Evolutionary conservation across 2,888 invertebrate genomes (phyloP), one percentile per base, ranked within the genome.

Genomic region (Drosophila formosana): DNA sequence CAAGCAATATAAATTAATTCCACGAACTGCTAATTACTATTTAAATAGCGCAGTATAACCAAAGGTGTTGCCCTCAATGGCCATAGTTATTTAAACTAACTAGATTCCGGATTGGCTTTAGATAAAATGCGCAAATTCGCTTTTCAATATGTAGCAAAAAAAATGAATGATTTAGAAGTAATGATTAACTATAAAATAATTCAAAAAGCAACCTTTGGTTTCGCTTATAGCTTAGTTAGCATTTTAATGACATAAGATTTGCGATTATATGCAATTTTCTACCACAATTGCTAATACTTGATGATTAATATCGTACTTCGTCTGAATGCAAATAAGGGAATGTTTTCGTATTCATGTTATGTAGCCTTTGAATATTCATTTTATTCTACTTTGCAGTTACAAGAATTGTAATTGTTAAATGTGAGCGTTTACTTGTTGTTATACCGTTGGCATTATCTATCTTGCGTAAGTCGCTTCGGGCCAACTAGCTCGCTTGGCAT

Each of bases 11-110:
- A 43, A 53, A 23, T 7, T 23, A n/a, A 30, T 57, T 57, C 34
- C 25, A 57, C 34, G 46, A 47, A 28, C 18, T 32, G 32, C n/a
- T 43, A 55, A 32, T 43, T 55, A 43, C 25, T 4, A 30, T 55
- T 32, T 43, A 43, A 30, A 9, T n/a, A 23, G 18, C 49, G 0
- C 30, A 18, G 4, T 32, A 23, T 4, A 55, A 43, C 18, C 8
- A n/a, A 23, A 8, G n/a, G 30, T 55, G n/a, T 25, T n/a, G 43
- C 30, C 23, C n/a, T 28, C 9, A 18, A 4, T 43, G n/a, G 23
- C 18, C 8, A 30, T 2, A 18, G n/a, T 4, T n/a, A 8, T 28
- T 11, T 18, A 23, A 23, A n/a, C 2, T 2, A 3, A 0, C n/a
- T 1, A 23, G 13, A n/a, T 8, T 25, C 3, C 30, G 23, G 8